phyloP scores from a whole-genome alignment of 2,888 invertebrate genomes.

The Volucella inflata region DNA sequence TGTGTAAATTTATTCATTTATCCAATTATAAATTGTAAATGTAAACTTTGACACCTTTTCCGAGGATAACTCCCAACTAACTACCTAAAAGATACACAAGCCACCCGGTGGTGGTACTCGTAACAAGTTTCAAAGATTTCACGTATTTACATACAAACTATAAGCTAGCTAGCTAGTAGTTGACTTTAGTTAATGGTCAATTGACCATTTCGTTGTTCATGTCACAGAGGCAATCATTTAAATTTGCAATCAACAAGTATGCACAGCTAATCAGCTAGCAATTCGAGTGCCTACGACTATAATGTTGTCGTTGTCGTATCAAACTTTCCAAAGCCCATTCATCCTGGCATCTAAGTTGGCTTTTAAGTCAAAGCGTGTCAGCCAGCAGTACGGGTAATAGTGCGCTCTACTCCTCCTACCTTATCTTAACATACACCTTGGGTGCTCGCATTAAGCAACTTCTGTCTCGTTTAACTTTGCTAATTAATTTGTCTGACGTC shows the following conservation, averaged over 20 bases:
- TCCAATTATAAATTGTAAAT: conserved; percentile 49
- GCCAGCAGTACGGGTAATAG: conserved; percentile 2
- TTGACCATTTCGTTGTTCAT: conserved; percentile 70
- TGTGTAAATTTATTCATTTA: conserved; percentile 1
- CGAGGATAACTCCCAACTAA: not conserved
- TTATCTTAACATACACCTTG: not conserved
- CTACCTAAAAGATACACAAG: not conserved
- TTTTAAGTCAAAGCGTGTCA: conserved; percentile 67
- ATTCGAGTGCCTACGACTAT: conserved; percentile 58
- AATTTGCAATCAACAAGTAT: conserved; percentile 73
- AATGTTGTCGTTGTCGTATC: conserved; percentile 67
- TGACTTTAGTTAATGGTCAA: conserved; percentile 65
- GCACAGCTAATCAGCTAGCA: conserved; percentile 73
- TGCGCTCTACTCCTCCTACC: conserved; percentile 3
- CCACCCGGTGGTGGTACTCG: conserved; percentile 18
- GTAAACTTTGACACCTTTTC: conserved; percentile 23
- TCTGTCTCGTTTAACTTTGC: conserved; percentile 69
- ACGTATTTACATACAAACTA: conserved; percentile 58
- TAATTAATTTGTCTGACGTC: conserved; percentile 74
- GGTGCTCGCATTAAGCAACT: conserved; percentile 42
- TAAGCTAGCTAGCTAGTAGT: conserved; percentile 29
- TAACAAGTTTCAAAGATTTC: conserved; percentile 41
- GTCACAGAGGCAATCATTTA: conserved; percentile 73
- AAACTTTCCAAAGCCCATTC: conserved; percentile 60
- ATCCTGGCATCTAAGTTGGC: conserved; percentile 73